Evolutionary conservation across 1,140 invertebrate genomes (phyloP).

Genomic region (Lucilia cuprina): DNA sequence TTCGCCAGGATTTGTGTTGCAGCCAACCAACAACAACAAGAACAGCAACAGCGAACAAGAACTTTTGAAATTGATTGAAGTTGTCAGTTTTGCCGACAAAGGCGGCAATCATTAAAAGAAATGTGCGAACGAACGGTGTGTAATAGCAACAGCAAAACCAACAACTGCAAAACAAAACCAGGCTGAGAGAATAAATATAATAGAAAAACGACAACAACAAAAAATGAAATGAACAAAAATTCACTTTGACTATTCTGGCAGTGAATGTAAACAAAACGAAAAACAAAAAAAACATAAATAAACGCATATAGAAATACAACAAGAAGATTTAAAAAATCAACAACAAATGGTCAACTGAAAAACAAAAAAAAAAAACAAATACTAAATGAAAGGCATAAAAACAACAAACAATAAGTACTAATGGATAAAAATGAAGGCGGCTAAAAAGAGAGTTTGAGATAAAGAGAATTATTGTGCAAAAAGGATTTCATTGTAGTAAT

Average conservation of each 20-base stretch:
- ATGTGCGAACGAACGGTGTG: background rate
- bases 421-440: no score
- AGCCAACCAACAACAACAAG: background rate
- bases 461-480: no score
- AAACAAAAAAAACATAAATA: no score
- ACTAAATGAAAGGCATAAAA: no score
- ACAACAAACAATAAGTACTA: no score
- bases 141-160: background rate
- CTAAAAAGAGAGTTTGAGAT: no score
- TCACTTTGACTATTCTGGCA: constrained; percentile 5
- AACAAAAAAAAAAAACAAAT: no score
- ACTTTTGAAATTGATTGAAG: constrained; percentile 34
- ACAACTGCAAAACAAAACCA: background rate
- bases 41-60: background rate
- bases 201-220: background rate
- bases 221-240: constrained; percentile 4
- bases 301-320: background rate
- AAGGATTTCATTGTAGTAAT: no score
- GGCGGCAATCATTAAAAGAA: constrained; percentile 22
- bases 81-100: constrained; percentile 32
- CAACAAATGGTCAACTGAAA: no score
- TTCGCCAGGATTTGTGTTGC: constrained; percentile 20
- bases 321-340: background rate
- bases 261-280: constrained; percentile 13
- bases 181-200: no score